Percentiles rank a stretch among this genome's conserved stretches.
Evolutionary conservation across 2,113 vertebrate species (phyloP).

Genomic region (Toxotes jaculatrix): DNA sequence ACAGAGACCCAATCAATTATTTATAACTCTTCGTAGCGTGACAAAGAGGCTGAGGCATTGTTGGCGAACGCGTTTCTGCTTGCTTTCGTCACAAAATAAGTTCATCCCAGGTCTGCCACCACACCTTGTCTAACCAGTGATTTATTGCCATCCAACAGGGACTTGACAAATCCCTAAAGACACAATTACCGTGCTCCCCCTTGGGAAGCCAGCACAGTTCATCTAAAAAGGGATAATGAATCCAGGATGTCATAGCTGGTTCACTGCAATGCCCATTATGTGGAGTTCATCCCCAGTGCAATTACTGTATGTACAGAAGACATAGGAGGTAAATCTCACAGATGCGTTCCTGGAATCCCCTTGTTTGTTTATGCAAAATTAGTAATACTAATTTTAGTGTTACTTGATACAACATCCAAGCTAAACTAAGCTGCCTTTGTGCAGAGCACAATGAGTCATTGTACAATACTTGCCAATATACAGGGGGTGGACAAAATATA

Average conservation of each 20-base stretch:
- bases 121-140: constrained; percentile 71
- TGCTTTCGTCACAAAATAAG: constrained; percentile 57
- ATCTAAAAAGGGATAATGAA: constrained; percentile 78
- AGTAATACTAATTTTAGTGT: constrained; percentile 20
- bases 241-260: constrained; percentile 69
- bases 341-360: constrained; percentile 16
- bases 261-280: constrained; percentile 62
- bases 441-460: not conserved
- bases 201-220: constrained; percentile 69
- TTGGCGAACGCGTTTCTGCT: constrained; percentile 15
- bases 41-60: constrained; percentile 21
- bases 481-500: not conserved
- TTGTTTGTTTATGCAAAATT: constrained; percentile 54
- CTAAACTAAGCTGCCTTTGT: not conserved
- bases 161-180: constrained; percentile 85
- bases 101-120: constrained; percentile 66
- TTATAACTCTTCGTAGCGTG: constrained; percentile 8
- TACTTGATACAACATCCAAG: not conserved
- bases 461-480: not conserved
- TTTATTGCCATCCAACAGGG: constrained; percentile 78
- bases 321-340: constrained; percentile 21
- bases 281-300: constrained; percentile 58
- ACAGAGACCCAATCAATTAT: constrained; percentile 36
- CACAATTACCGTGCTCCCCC: constrained; percentile 80
- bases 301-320: constrained; percentile 68